phyloP scores from a whole-genome alignment of 2,888 invertebrate species.

The Chrysina gloriosa region DNA sequence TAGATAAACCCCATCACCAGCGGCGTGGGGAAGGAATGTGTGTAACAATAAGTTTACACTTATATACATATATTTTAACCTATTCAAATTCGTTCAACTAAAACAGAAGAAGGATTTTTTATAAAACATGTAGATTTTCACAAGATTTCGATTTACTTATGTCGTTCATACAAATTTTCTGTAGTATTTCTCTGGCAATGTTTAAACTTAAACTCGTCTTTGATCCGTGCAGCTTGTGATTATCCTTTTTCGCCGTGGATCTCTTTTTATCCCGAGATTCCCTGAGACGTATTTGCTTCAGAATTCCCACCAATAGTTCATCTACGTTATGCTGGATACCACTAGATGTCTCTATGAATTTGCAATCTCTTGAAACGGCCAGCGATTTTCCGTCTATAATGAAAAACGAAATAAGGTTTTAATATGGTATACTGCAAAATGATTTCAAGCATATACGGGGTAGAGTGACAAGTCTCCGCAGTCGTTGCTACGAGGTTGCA shows the following conservation, averaged over 20 bases:
- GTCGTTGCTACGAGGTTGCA: too few relatives aligned
- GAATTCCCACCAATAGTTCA: conserved; percentile 91
- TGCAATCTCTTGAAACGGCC: conserved; percentile 88
- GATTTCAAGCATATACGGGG: too few relatives aligned
- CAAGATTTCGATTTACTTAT: conserved; percentile 88
- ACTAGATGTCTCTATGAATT: conserved; percentile 95
- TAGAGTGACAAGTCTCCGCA: too few relatives aligned
- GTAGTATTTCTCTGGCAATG: conserved; percentile 83
- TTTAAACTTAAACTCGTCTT: conserved; percentile 84
- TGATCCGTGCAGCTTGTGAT: conserved; percentile 77
- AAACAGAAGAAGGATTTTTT: too few relatives aligned
- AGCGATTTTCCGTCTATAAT: conserved; percentile 89
- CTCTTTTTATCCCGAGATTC: conserved; percentile 80
- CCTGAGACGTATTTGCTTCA: conserved; percentile 88
- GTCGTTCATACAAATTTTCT: conserved; percentile 88
- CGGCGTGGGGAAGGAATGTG: too few relatives aligned
- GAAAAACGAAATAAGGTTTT: conserved; percentile 8
- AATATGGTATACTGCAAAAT: too few relatives aligned
- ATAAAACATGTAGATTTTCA: conserved; percentile 87
- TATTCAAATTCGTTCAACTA: too few relatives aligned
- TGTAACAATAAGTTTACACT: too few relatives aligned
- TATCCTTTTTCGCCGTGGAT: conserved; percentile 56
- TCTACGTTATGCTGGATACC: conserved; percentile 97
- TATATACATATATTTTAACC: too few relatives aligned
- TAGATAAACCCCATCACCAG: too few relatives aligned